A percentile compares a stretch with the other conserved stretches of the same genome.
These are phyloP conservation scores for Mugil cephalus DNA, from an alignment of 2,113 vertebrate species.

Conservation along the genomic window DNA sequence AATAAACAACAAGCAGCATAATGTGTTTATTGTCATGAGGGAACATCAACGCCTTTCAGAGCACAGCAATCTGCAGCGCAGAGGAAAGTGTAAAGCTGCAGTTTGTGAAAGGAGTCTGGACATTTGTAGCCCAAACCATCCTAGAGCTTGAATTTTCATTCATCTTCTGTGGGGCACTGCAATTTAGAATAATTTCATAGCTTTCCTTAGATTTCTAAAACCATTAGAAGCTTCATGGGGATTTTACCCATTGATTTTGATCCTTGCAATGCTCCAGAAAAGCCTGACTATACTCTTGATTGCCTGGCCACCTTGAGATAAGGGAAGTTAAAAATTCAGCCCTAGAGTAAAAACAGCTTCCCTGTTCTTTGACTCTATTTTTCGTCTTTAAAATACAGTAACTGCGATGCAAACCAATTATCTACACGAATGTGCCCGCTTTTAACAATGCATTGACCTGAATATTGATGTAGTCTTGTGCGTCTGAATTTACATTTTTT, in stretches of 20 bases:
- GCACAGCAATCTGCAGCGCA: too few species aligned
- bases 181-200: conserved; percentile 59
- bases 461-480: conserved; percentile 66
- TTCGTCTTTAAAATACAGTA: conserved; percentile 64
- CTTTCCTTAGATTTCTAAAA: conserved; percentile 61
- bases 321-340: conserved; percentile 59
- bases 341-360: conserved; percentile 34
- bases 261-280: conserved; percentile 58
- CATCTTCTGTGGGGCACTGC: conserved; percentile 23
- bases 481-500: conserved; percentile 68
- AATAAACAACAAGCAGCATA: background rate
- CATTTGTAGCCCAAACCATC: conserved; percentile 19
- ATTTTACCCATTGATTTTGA: conserved; percentile 65
- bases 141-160: conserved; percentile 16
- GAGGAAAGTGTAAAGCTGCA: too few species aligned
- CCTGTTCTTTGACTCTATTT: conserved; percentile 47
- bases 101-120: conserved; percentile 4
- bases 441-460: conserved; percentile 57
- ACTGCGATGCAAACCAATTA: conserved; percentile 70
- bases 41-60: conserved; percentile 5
- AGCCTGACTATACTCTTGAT: conserved; percentile 41
- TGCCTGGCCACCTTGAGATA: conserved; percentile 74
- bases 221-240: conserved; percentile 72
- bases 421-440: conserved; percentile 59
- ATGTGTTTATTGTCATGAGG: background rate